A percentile compares a stretch with the other conserved stretches of the same genome.
These are phyloP conservation scores for Tauraco erythrolophus DNA, from an alignment of 2,113 vertebrate species.

Conservation along the genomic window DNA sequence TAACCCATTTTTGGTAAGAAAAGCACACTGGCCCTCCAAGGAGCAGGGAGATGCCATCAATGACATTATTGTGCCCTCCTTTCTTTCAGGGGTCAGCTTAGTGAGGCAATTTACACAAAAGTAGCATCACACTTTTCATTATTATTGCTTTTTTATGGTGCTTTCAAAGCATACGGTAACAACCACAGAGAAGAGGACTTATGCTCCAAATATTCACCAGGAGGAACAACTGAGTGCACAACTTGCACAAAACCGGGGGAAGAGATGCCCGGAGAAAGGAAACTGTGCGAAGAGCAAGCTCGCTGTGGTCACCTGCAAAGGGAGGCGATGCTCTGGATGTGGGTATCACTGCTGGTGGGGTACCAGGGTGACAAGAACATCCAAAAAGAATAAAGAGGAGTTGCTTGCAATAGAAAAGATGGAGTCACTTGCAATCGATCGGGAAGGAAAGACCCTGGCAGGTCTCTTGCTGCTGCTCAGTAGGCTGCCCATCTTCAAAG, in stretches of 20 bases:
- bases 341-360: not conserved
- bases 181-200: not conserved
- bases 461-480: not conserved
- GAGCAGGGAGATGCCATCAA: not conserved
- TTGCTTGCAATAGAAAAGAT: not conserved
- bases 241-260: not conserved
- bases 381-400: not conserved
- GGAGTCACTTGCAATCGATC: too few relatives aligned
- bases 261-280: not conserved
- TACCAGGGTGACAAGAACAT: not conserved
- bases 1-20: not conserved
- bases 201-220: not conserved
- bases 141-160: not conserved
- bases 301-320: not conserved
- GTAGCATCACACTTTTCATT: not conserved
- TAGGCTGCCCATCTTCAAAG: not conserved
- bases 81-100: not conserved
- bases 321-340: not conserved
- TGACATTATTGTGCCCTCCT: not conserved
- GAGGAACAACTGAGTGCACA: not conserved
- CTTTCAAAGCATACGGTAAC: not conserved
- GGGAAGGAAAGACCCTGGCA: not conserved
- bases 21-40: not conserved
- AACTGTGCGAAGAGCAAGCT: rapidly evolving
- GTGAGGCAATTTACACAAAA: not conserved